Evolutionary conservation across 2,113 vertebrate species (phyloP), one percentile per base, ranked within the genome.

Genomic region (Alligator sinensis): DNA sequence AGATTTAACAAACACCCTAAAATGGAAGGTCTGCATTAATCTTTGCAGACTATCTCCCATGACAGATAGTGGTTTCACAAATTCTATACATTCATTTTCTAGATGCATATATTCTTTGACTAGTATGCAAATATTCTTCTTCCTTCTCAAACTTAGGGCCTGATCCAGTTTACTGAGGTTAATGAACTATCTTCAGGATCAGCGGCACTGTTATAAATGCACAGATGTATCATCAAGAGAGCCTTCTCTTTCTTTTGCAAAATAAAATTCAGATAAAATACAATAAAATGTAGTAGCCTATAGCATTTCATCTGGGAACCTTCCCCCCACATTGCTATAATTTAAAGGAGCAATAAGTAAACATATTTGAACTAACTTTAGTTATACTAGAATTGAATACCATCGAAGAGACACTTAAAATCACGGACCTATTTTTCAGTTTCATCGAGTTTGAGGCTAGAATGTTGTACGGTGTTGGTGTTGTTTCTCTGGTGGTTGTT

Each of bases 1-100:
- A 54, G 24, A 24, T 95, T 90, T 16, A 19, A 80, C 61, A 74
- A 38, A 92, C 63, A 30, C 34, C 75, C 86, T 58, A 38, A 88
- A 55, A 68, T 10, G 60, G 76, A 90, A 77, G 63, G 70, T 27
- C 8, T 82, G 30, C 64, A 61, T 66, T n/a, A 54, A 14, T n/a
- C 57, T 74, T 60, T 24, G 74, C 3, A 0, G 59, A 28, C 24
- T 75, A 34, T 1, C 21, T 57, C 72, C 79, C 59, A 83, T 47
- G 86, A n/a, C 13, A 9, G 38, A 74, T 54, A 59, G 16, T 15
- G 4, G 1, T 0, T 57, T 63, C 16, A 3, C 21, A n/a, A 2
- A 25, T 47, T 94, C 28, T 55, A 64, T 5, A n/a, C 14, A 4
- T 0, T 62, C 28, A 14, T 14, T 2, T 0, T n/a, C 63, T 62